Evolutionary conservation across 2,888 invertebrate genomes (phyloP).

Genomic region (Volucella inanis): DNA sequence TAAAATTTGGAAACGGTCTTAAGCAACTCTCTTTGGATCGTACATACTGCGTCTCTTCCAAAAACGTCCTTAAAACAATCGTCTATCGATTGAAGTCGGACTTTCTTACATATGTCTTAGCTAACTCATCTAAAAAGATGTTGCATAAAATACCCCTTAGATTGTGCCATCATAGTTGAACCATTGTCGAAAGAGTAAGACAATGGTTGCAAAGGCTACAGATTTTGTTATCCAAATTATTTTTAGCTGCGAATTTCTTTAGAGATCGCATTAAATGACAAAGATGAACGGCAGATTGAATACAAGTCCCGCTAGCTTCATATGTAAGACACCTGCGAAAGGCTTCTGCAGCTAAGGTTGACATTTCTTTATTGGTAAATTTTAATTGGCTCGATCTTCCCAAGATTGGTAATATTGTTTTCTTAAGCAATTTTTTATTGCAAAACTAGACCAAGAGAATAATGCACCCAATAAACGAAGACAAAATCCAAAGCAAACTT

Average conservation of each 20-base stretch:
- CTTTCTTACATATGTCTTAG: slow-evolving; percentile 86
- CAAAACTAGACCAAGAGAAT: slow-evolving; percentile 87
- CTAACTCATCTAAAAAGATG: slow-evolving; percentile 86
- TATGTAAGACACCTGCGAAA: slow-evolving; percentile 78
- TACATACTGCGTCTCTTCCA: slow-evolving; percentile 85
- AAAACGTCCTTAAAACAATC: slow-evolving; percentile 84
- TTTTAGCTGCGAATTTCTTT: slow-evolving; percentile 76
- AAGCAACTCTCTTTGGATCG: slow-evolving; percentile 86
- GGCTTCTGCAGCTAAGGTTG: slow-evolving; percentile 76
- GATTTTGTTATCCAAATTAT: slow-evolving; percentile 76
- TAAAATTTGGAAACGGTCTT: slow-evolving; percentile 86
- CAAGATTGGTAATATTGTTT: slow-evolving; percentile 76
- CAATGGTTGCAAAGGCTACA: slow-evolving; percentile 83
- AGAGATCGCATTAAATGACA: slow-evolving; percentile 78
- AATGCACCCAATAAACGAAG: slow-evolving; percentile 85
- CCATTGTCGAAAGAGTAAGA: slow-evolving; percentile 88
- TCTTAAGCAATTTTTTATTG: slow-evolving; percentile 76
- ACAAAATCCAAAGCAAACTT: slow-evolving; percentile 85
- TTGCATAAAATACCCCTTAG: slow-evolving; percentile 87
- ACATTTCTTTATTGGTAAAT: slow-evolving; percentile 60
- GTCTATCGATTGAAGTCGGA: slow-evolving; percentile 85
- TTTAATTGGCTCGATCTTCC: slow-evolving; percentile 44
- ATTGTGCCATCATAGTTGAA: slow-evolving; percentile 85
- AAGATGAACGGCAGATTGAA: slow-evolving; percentile 81
- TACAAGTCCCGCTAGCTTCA: slow-evolving; percentile 78